Percentiles rank a stretch among this genome's conserved stretches.
Evolutionary conservation across 1,140 invertebrate genomes (phyloP).

Genomic region (Nebria ingens): DNA sequence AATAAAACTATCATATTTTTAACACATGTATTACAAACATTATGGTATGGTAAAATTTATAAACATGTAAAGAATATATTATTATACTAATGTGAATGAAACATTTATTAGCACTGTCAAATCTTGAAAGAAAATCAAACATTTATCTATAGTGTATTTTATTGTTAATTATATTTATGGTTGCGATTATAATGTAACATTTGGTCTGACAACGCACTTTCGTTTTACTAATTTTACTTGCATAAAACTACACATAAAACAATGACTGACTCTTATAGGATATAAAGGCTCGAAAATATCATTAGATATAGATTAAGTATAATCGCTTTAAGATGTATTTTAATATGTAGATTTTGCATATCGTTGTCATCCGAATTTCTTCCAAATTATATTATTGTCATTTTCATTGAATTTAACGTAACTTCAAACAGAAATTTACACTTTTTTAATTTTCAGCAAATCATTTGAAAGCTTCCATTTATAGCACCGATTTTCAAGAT

Average conservation of each 20-base stretch:
- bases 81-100: background rate
- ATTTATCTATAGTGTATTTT: background rate
- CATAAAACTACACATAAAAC: background rate
- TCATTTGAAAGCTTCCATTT: too few relatives aligned
- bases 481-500: too few relatives aligned
- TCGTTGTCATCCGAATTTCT: background rate
- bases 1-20: background rate
- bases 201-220: background rate
- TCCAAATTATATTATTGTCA: conserved; percentile 5
- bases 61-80: background rate
- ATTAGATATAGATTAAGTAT: background rate
- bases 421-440: too few relatives aligned
- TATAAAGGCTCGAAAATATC: background rate
- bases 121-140: background rate
- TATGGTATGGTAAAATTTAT: conserved; percentile 1
- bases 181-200: background rate
- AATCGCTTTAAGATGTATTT: background rate
- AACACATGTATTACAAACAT: background rate
- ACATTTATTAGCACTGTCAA: too few relatives aligned
- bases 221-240: background rate
- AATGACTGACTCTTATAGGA: background rate
- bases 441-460: too few relatives aligned
- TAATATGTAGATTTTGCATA: conserved; percentile 8
- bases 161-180: too few relatives aligned
- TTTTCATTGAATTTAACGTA: background rate